Base-by-base conservation (phyloP, 1,140 invertebrate species). In the Macrobrachium nipponense region DNA sequence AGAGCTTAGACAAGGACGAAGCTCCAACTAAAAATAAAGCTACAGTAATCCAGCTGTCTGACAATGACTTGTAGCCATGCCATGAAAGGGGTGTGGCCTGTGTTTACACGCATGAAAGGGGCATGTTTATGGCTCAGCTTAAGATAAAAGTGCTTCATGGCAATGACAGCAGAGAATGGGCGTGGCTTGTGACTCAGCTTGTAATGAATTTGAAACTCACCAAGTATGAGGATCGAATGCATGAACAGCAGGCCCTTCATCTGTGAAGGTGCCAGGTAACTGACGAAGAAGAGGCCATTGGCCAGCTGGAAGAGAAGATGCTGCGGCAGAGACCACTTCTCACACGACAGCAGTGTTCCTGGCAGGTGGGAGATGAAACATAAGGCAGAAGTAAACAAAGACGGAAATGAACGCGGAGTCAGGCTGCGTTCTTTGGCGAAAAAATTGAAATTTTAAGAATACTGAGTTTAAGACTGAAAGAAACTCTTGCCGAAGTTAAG, bases 201-300 rank as follows among this genome's bases (percentile, higher is more conserved):
- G 17, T 36, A 23, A 17, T 27, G 36, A 23, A 36, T 36, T 11
- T 18, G 76, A 0, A n/a, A 70, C 92, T 92, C 93, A 96, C 95
- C 95, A 77, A 96, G 91, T 80, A 96, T 95, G 85, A 96, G 92
- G 86, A 95, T 93, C 1, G 93, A 94, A 90, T 97, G 96, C 94
- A 96, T 95, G 91, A 96, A 95, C 0, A 97, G 91, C 86, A 96
- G 94, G 4, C 96, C 96, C 90, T 94, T 95, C 89, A 94, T 94
- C 0, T 94, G 94, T 88, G 94, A 95, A 17, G 95, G 95, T 43
- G 95, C 94, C n/a, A 95, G 93, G 88, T 95, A 96, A 3, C 95
- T 95, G 18, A 95, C 91, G 6, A 95, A 93, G 89, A 96, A 95
- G 87, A 95, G 94, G 80, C 94, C 92, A 91, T 97, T 96, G 4